phyloP scores from a whole-genome alignment of 64 coral and sea anemone species.

The Dendronephthya gigantea region DNA sequence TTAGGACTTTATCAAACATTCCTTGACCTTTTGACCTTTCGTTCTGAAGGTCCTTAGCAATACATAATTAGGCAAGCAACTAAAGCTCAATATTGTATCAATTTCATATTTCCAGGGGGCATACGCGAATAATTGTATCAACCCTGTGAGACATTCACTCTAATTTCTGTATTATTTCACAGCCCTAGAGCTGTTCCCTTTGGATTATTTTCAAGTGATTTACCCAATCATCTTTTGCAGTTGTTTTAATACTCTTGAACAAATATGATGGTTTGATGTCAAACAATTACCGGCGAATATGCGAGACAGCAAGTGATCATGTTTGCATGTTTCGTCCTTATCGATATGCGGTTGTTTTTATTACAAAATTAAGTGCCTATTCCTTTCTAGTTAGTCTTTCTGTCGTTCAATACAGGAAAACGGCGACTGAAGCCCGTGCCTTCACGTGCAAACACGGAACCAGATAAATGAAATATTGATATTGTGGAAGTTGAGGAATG shows the following conservation, averaged over 20 bases:
- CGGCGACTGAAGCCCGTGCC: not conserved
- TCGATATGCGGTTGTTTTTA: not conserved
- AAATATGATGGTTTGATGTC: not conserved
- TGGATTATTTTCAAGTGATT: not conserved
- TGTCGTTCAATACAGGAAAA: not conserved
- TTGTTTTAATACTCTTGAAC: not conserved
- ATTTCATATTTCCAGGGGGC: not conserved
- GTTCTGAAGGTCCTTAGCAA: not conserved
- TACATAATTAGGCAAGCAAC: not conserved
- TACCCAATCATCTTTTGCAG: not conserved
- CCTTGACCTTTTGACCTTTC: not conserved
- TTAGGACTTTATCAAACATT: not conserved
- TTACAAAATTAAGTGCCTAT: not conserved
- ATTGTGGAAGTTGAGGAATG: not conserved
- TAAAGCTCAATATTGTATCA: not conserved
- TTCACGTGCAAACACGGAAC: not conserved
- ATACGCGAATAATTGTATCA: not conserved
- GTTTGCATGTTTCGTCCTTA: not conserved
- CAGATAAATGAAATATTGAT: not conserved
- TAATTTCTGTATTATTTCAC: not conserved
- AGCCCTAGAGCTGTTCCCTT: not conserved
- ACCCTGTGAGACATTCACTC: no score
- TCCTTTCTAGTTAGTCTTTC: not conserved
- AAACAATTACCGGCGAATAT: no score
- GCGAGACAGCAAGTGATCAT: not conserved